Percentiles rank a stretch among this genome's conserved stretches.
Conservation (phyloP, 1,140 invertebrate genomes). For the Leptonema lineaticorne region DNA sequence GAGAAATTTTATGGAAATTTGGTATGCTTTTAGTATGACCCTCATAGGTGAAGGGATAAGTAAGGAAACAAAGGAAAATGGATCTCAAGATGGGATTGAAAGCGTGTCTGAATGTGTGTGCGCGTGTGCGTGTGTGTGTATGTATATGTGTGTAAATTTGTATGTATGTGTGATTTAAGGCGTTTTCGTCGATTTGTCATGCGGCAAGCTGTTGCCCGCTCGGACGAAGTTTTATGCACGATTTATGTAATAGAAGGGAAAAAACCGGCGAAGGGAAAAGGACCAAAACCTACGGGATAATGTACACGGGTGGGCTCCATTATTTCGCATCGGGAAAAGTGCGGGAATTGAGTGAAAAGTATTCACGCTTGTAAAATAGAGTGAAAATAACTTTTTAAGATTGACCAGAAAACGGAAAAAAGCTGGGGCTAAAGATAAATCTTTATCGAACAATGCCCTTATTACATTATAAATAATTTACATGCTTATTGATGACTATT, state of each 20-base stretch:
- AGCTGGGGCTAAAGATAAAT: neutral
- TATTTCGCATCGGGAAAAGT: slow-evolving; percentile 34
- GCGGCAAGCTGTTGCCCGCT: slow-evolving; percentile 20
- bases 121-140: too few relatives aligned
- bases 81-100: slow-evolving; percentile 24
- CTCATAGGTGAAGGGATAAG: slow-evolving; percentile 1
- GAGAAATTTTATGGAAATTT: too few relatives aligned
- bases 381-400: slow-evolving; percentile 37
- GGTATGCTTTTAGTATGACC: too few relatives aligned
- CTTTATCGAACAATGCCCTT: too few relatives aligned
- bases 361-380: slow-evolving; percentile 40
- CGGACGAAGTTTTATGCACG: slow-evolving; percentile 37
- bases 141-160: too few relatives aligned
- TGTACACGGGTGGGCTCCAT: slow-evolving; percentile 29
- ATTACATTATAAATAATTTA: too few relatives aligned
- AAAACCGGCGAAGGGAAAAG: slow-evolving; percentile 7
- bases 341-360: slow-evolving; percentile 40
- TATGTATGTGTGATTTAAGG: slow-evolving; percentile 32
- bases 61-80: slow-evolving; percentile 39
- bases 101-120: slow-evolving; percentile 22
- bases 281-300: too few relatives aligned
- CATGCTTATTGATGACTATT: too few relatives aligned
- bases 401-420: neutral
- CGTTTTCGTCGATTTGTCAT: slow-evolving; percentile 21
- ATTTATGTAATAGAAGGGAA: slow-evolving; percentile 39